Conservation (phyloP, 2,113 vertebrate genomes). For the Tragelaphus strepsiceros region DNA sequence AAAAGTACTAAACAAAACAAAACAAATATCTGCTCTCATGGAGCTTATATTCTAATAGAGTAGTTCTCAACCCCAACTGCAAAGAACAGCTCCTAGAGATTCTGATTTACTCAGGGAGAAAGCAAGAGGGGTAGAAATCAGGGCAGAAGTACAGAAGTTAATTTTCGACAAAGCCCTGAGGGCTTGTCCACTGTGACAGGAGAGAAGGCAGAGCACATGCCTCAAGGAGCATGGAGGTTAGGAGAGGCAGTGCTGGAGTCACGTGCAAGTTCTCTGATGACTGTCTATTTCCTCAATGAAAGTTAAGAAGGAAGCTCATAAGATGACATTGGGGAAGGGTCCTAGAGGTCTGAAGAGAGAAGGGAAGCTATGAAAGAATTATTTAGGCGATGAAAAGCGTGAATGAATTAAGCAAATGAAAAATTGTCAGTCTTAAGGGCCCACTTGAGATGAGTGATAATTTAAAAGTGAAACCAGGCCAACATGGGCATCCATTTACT, state of each 20-base stretch:
- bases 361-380: not conserved
- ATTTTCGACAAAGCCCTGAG: not conserved
- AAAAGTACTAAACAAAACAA: not conserved
- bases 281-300: not conserved
- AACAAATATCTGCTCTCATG: not conserved
- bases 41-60: not conserved
- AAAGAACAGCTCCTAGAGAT: not conserved
- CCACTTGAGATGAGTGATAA: not conserved
- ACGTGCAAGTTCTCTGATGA: not conserved
- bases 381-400: not conserved
- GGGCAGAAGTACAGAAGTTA: not conserved
- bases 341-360: not conserved
- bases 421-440: not conserved
- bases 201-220: not conserved
- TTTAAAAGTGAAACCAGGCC: slow-evolving; percentile 17
- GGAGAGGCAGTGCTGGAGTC: not conserved
- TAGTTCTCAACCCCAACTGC: not conserved
- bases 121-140: not conserved
- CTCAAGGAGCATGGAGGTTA: not conserved
- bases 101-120: not conserved
- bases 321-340: not conserved
- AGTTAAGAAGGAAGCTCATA: not conserved
- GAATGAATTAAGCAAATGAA: not conserved
- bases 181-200: not conserved
- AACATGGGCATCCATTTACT: not conserved